Evolutionary conservation across 2,888 invertebrate species (phyloP).

Genomic region (Nowickia ferox): DNA sequence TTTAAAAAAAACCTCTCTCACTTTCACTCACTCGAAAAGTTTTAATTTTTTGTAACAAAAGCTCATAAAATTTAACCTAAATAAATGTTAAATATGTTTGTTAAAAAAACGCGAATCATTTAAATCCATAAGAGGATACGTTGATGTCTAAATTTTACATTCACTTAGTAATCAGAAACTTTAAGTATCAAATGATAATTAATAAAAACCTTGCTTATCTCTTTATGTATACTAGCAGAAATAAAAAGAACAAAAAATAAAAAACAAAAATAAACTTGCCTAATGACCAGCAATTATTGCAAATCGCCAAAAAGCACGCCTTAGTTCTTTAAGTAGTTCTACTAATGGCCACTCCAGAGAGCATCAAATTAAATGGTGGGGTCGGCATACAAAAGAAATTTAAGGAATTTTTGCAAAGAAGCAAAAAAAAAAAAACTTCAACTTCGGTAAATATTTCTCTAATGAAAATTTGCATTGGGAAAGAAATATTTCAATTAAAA

Average conservation of each 20-base stretch:
- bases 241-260: not conserved
- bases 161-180: too few relatives aligned
- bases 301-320: slow-evolving; percentile 2
- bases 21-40: too few relatives aligned
- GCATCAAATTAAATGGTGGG: not conserved
- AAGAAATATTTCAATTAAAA: not conserved
- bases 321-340: slow-evolving; percentile 13
- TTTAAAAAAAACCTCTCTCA: too few relatives aligned
- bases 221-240: too few relatives aligned
- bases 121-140: too few relatives aligned
- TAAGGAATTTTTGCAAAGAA: not conserved
- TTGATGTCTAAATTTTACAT: too few relatives aligned
- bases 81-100: too few relatives aligned
- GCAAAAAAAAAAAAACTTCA: not conserved
- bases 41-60: too few relatives aligned
- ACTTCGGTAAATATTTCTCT: not conserved
- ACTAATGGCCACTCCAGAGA: slow-evolving; percentile 36
- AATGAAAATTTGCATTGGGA: not conserved
- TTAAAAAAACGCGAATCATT: too few relatives aligned
- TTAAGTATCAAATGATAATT: too few relatives aligned
- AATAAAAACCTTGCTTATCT: not conserved
- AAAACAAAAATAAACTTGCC: not conserved
- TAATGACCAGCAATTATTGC: slow-evolving; percentile 10
- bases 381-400: not conserved
- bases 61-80: too few relatives aligned